Evolutionary conservation across 37 sponge, comb jelly and placozoan species (phyloP), one percentile per base, ranked within the genome.

Genomic region (Cliona cf. orientalis): DNA sequence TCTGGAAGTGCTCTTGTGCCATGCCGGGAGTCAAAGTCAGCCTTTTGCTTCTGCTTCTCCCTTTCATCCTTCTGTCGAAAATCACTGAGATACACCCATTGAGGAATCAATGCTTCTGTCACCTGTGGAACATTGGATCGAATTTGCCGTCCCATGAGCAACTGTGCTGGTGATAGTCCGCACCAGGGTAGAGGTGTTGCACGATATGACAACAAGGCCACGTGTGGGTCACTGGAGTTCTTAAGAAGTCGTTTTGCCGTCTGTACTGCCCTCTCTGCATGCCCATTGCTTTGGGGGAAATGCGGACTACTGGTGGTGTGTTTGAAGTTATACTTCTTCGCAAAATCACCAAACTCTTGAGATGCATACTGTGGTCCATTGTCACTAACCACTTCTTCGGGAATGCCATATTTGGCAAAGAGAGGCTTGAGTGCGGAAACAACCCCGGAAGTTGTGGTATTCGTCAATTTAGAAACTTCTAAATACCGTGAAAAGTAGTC

Each of bases 131-230:
- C 31, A 42, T 6, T 60, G 14, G 78, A 42, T 64, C 78, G 40
- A 14, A 77, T 26, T 25, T 28, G 42, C 28, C 78, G 22, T 25
- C 78, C 78, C 78, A 77, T 77, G 7, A 63, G 35, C 6, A 76
- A 63, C 39, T 76, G 62, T 28, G 76, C 76, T 2, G 76, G 76
- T 28, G 42, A 40, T 6, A 42, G 28, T 21, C 71, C 59, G 41
- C 80, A 79, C 71, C 71, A 70, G 58, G 71, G 81, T 6, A 80
- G 59, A 26, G 81, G 81, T 11, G 71, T 80, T 11, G 81, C 31
- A 23, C 81, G 42, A 33, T 80, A 80, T 33, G 25, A 26, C 78
- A 77, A 64, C 19, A 77, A 29, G 28, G 64, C 64, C 28, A 77
- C 4, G 63, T 77, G 26, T 23, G 62, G 78, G 19, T 77, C 78